Percentiles rank a stretch among this genome's conserved stretches.
Conservation (phyloP, 2,113 vertebrate species). For the Murina feae region DNA sequence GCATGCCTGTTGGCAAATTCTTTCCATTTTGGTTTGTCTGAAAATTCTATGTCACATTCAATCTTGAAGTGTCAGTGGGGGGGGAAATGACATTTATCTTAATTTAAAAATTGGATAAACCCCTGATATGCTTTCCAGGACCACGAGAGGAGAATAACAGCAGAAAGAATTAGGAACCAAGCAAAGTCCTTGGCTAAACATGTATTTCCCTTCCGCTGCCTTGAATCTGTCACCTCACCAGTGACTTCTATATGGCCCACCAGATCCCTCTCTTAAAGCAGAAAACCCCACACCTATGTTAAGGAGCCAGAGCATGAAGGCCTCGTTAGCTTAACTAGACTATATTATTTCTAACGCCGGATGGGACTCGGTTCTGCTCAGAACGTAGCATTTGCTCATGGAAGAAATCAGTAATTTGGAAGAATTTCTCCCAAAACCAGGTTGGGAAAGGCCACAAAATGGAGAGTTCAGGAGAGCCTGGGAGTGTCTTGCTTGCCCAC, state of each 20-base stretch:
- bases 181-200: background rate
- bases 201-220: background rate
- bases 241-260: background rate
- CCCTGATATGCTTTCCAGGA: background rate
- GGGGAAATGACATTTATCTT: background rate
- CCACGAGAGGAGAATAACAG: background rate
- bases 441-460: background rate
- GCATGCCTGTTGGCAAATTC: background rate
- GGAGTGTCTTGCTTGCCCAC: background rate
- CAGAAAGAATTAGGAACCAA: background rate
- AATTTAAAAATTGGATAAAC: background rate
- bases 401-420: background rate
- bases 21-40: background rate
- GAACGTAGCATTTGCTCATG: background rate
- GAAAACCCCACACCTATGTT: background rate
- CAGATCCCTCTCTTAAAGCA: background rate
- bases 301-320: background rate
- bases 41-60: background rate
- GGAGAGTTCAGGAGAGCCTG: background rate
- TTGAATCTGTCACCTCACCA: background rate
- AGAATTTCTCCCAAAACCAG: constrained; percentile 5
- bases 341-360: background rate
- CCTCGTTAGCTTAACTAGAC: background rate
- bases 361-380: background rate
- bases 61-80: background rate